Percentiles rank a stretch among this genome's conserved stretches.
Conservation (phyloP, 2,113 vertebrate species). For the Melanocharis versteri region DNA sequence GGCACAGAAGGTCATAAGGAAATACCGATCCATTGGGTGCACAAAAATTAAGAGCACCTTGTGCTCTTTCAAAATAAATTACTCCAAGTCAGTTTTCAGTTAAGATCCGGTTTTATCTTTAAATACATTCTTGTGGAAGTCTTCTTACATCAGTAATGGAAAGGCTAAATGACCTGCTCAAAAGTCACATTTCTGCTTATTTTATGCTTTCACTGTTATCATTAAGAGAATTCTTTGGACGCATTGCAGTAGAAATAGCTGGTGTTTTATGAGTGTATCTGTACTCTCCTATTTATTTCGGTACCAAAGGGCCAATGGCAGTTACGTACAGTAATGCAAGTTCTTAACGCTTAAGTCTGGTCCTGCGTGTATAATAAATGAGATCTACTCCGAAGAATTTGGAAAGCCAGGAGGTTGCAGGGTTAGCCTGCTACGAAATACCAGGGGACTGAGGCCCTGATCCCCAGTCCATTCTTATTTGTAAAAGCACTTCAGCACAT, state of each 20-base stretch:
- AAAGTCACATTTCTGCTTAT: background rate
- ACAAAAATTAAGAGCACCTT: background rate
- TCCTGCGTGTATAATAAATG: conserved; percentile 61
- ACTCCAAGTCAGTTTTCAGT: background rate
- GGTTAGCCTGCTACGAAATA: conserved; percentile 60
- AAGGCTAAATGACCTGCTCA: background rate
- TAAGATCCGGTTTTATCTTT: background rate
- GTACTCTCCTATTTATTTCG: background rate
- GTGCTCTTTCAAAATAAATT: background rate
- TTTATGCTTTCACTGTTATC: background rate
- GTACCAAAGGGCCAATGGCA: conserved; percentile 23
- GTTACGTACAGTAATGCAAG: conserved; percentile 19
- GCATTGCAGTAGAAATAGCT: background rate
- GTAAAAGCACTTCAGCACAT: conserved; percentile 62
- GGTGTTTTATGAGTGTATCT: background rate
- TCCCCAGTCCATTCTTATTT: conserved; percentile 61
- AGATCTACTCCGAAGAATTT: conserved; percentile 60
- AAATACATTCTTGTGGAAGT: background rate
- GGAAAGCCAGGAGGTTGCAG: conserved; percentile 61
- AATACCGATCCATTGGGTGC: background rate
- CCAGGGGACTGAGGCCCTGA: conserved; percentile 57
- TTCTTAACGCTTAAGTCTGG: conserved; percentile 28
- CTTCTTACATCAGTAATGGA: background rate
- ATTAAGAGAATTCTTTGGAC: background rate
- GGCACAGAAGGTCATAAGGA: background rate